A percentile compares a stretch with the other conserved stretches of the same genome.
phyloP scores from a whole-genome alignment of 2,888 invertebrate genomes.

The Ennomos erosarius region DNA sequence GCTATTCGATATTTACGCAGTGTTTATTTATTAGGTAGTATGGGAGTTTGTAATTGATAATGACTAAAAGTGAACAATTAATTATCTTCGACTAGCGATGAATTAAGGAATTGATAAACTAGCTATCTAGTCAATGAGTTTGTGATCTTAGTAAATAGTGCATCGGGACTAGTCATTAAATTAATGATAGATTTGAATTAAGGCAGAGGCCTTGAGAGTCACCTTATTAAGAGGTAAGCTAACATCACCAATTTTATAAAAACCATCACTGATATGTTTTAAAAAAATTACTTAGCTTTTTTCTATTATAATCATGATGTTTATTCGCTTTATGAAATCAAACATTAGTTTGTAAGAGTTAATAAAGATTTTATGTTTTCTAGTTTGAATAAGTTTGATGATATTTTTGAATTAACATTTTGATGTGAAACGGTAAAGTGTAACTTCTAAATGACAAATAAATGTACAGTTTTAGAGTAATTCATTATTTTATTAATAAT shows the following conservation, averaged over 20 bases:
- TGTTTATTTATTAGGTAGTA: not conserved
- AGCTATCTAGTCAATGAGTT: conserved; percentile 74
- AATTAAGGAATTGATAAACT: conserved; percentile 73
- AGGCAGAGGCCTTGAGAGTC: not conserved
- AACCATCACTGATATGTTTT: not conserved
- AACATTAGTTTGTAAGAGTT: not conserved
- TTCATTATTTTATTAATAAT: conserved; percentile 27
- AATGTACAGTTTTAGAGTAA: conserved; percentile 64
- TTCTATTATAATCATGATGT: too few species aligned
- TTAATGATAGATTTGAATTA: conserved; percentile 17
- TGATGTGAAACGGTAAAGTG: conserved; percentile 68
- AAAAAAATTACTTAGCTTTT: too few species aligned
- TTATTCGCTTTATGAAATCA: too few species aligned
- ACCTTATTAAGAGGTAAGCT: not conserved
- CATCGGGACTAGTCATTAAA: conserved; percentile 7
- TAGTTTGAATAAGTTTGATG: not conserved
- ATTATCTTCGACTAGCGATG: conserved; percentile 53
- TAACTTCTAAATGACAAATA: conserved; percentile 80
- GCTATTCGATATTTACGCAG: conserved; percentile 2
- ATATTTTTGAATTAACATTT: conserved; percentile 33
- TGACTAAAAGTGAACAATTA: conserved; percentile 22
- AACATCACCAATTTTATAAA: conserved; percentile 6
- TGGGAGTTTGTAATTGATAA: not conserved
- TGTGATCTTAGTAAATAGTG: conserved; percentile 69
- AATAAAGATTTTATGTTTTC: not conserved